Base-by-base conservation (phyloP, 1,140 invertebrate species). In the Zelostemma sp. region DNA sequence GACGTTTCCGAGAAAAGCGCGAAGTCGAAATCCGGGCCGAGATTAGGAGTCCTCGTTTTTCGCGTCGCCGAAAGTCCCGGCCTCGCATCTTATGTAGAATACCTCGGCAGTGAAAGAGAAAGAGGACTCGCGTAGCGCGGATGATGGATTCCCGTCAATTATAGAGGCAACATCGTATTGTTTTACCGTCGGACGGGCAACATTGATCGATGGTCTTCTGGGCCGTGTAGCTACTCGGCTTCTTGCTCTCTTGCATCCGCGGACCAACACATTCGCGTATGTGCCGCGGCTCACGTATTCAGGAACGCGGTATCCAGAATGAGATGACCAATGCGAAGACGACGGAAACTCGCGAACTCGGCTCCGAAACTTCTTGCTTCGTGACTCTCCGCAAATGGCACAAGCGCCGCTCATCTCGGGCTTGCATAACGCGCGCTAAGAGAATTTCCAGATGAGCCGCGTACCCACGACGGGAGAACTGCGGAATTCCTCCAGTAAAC, bases 91-190 rank as follows among this genome's bases (percentile, higher is more conserved):
- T 57, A 57, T 54, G 51, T 51, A 48, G 57, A 61, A 65, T 57
- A 61, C 41, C 31, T 53, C 9, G 43, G 21, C 19, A 33, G 28
- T 28, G 53, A 55, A 63, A 28, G 59, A 63, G 59, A 51, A 53
- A 45, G 68, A 61, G 55, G 57, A 53, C 35, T 76, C 68, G 74
- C 71, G 75, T 81, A 82, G 79, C 73, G 68, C 74, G 77, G 76
- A 85, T 85, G 84, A 85, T 84, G 80, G 81, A 85, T 85, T 79
- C 82, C 82, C 82, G 81, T 85, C 84, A 85, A 85, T 85, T 85
- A 85, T 81, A 73, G 80, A 80, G 72, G 80, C 78, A 85, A 82
- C 82, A 85, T 84, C 79, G 83, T 84, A 85, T 84, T 84, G 84
- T 85, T 85, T 85, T 84, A 84, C 77, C 80, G 77, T 80, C 79